Evolutionary conservation across 2,797 vertebrate genomes (phyloP), one percentile per base, ranked within the genome.

Genomic region (Okamejei kenojei): DNA sequence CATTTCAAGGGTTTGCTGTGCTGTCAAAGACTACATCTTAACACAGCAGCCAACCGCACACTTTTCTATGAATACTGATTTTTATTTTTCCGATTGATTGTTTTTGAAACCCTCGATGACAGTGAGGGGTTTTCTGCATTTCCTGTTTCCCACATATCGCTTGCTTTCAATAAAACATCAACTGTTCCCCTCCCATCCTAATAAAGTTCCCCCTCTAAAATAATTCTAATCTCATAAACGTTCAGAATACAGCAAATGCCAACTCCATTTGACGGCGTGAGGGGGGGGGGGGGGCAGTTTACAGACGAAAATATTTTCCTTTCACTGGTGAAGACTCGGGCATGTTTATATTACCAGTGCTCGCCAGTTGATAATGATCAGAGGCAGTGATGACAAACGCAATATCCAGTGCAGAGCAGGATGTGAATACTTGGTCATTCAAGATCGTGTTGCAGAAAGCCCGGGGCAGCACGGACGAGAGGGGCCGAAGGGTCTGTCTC

Each of bases 21-120:
- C n/a, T 91, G 90, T 91, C 90, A 91, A 45, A 73, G 38, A 54
- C 68, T 74, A 91, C 90, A 91, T 91, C 74, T 74, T 38, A 68
- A 74, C n/a, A 7, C 84, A 88, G 61, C 61, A 21, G 17, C 9
- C 2, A 68, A 61, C n/a, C 29, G 19, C 71, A 54, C 90, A 91
- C 38, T 91, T 73, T 73, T 74, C 68, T 15, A 54, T 74, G 23
- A 74, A 74, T 54, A 54, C 68, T 74, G 23, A 45, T 91, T 38
- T 13, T 21, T 71, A 32, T 71, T 38, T 91, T 38, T 38, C 38
- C 1, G 38, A 38, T 38, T 38, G 38, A 38, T 38, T 38, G 38
- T 38, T 38, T 38, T n/a, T n/a, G 13, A 77, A 88, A 32, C 35
- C 45, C 1, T 35, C 4, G 13, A 65, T 74, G 90, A 54, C 90